Evolutionary conservation across 2,888 invertebrate species (phyloP).

Genomic region (Argynnis bischoffii): DNA sequence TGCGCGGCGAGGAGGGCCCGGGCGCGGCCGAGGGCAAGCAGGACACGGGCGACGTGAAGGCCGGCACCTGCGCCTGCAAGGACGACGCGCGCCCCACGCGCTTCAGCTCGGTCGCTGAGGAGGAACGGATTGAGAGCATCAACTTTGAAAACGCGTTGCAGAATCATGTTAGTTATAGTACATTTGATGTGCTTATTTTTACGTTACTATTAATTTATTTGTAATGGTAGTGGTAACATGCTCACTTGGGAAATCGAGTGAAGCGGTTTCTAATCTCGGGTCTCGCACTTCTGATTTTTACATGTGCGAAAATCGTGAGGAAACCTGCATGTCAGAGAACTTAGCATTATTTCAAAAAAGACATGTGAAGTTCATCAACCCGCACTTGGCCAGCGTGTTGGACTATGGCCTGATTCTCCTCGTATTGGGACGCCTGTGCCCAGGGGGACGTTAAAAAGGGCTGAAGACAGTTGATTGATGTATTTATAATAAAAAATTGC

Average conservation of each 20-base stretch:
- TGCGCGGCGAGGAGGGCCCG: conserved; percentile 56
- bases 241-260: neutral
- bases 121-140: conserved; percentile 83
- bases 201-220: neutral
- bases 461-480: neutral
- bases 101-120: conserved; percentile 68
- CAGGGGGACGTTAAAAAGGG: neutral
- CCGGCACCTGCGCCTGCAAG: conserved; percentile 61
- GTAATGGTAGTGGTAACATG: neutral
- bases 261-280: no score
- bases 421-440: neutral
- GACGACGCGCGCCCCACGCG: conserved; percentile 48
- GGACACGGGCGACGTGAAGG: conserved; percentile 68
- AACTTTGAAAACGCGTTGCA: conserved; percentile 91
- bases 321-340: no score
- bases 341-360: no score
- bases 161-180: conserved; percentile 84
- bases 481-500: neutral
- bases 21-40: conserved; percentile 43
- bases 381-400: no score
- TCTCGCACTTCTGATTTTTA: no score
- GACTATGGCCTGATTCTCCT: no score
- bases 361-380: no score
- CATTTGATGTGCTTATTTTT: neutral
- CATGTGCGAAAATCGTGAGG: no score